Evolutionary conservation across 2,888 invertebrate species (phyloP).

Genomic region (Sarcophaga subvicina): DNA sequence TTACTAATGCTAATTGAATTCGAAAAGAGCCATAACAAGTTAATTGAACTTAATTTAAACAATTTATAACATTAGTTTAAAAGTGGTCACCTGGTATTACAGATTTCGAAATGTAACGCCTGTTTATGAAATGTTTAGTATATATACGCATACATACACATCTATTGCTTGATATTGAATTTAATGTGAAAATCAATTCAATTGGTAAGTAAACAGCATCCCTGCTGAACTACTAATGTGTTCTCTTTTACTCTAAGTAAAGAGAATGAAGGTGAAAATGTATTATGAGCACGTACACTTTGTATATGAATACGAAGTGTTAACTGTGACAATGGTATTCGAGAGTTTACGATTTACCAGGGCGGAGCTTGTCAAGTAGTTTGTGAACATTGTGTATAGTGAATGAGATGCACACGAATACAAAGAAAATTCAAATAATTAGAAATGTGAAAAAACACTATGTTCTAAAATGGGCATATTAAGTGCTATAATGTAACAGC

Average conservation of each 20-base stretch:
- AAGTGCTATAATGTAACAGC: conserved; percentile 32
- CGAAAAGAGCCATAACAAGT: conserved; percentile 45
- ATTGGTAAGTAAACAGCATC: conserved; percentile 46
- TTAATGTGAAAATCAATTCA: not conserved
- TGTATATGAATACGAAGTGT: not conserved
- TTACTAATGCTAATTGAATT: conserved; percentile 37
- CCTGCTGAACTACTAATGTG: conserved; percentile 21
- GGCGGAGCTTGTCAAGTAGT: conserved; percentile 37
- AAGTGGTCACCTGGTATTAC: conserved; percentile 32
- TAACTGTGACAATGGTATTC: conserved; percentile 1
- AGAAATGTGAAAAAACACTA: not conserved
- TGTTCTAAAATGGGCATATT: conserved; percentile 13
- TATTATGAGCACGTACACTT: not conserved
- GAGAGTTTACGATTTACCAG: not conserved
- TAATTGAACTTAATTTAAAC: conserved; percentile 20
- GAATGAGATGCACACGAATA: not conserved
- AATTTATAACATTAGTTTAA: not conserved
- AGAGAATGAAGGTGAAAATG: not conserved
- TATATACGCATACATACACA: not conserved
- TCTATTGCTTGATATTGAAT: not conserved
- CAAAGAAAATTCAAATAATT: not conserved
- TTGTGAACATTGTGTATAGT: not conserved
- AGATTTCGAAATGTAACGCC: not conserved
- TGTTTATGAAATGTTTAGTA: not conserved
- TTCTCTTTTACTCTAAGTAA: conserved; percentile 26